Conservation (phyloP, 1,140 invertebrate species). For the Notospermus geniculatus region DNA sequence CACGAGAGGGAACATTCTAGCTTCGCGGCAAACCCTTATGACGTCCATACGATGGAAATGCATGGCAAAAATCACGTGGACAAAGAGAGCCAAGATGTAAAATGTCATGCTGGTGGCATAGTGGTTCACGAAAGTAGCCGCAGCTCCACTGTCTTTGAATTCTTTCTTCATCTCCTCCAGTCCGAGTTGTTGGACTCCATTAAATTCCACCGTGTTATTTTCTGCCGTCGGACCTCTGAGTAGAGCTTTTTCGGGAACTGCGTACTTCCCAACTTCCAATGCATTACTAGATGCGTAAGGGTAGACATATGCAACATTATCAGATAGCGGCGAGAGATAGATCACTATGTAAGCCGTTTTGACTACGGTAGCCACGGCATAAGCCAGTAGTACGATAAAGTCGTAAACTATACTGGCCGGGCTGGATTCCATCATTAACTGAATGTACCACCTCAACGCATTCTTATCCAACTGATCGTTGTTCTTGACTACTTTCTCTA, state of each 20-base stretch:
- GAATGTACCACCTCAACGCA: neutral
- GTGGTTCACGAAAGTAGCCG: too few relatives aligned
- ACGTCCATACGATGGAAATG: too few relatives aligned
- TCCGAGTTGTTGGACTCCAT: neutral
- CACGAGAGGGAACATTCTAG: too few relatives aligned
- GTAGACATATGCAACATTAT: neutral
- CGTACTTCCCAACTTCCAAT: neutral
- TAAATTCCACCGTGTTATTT: neutral
- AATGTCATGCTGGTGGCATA: too few relatives aligned
- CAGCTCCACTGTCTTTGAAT: neutral
- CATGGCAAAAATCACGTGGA: too few relatives aligned
- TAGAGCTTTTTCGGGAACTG: neutral
- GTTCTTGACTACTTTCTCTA: neutral
- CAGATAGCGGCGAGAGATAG: neutral
- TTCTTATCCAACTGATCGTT: neutral
- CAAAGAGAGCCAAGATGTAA: too few relatives aligned
- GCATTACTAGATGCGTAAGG: neutral
- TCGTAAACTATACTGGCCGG: neutral
- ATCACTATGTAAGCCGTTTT: neutral
- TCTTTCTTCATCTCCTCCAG: neutral
- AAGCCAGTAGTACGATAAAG: neutral
- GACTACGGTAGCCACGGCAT: neutral
- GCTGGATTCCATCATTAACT: conserved; percentile 3
- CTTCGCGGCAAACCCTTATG: too few relatives aligned
- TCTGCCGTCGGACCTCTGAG: neutral